Conservation (phyloP, 2,797 vertebrate genomes). For the Myotis findleyi region DNA sequence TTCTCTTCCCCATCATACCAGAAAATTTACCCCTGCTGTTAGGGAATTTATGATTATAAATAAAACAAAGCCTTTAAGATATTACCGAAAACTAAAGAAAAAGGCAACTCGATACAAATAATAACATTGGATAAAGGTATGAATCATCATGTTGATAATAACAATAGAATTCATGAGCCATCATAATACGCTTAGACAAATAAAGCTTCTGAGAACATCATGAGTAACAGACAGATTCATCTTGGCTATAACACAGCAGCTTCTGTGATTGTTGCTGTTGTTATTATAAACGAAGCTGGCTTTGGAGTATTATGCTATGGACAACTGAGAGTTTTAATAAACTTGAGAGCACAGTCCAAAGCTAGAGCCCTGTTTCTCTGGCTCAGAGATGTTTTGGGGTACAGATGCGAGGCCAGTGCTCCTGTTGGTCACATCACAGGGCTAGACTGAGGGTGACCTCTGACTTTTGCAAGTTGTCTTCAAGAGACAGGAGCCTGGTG, state of each 20-base stretch:
- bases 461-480: not conserved
- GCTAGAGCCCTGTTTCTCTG: not conserved
- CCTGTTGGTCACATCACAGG: not conserved
- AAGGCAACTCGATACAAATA: slow-evolving; percentile 60
- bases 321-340: not conserved
- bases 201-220: slow-evolving; percentile 55
- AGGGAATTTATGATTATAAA: slow-evolving; percentile 56
- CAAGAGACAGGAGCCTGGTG: not conserved
- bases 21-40: not conserved
- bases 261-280: slow-evolving; percentile 49
- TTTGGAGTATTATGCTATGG: slow-evolving; percentile 19
- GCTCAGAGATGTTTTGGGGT: not conserved
- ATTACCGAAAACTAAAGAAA: slow-evolving; percentile 56
- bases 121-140: slow-evolving; percentile 45
- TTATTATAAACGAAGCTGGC: slow-evolving; percentile 54
- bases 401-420: no score
- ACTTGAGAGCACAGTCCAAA: not conserved
- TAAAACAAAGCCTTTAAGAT: slow-evolving; percentile 57
- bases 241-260: slow-evolving; percentile 57
- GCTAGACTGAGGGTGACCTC: not conserved
- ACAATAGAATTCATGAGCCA: slow-evolving; percentile 40
- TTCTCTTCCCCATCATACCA: not conserved
- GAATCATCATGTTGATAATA: slow-evolving; percentile 50
- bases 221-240: slow-evolving; percentile 57
- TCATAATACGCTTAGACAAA: slow-evolving; percentile 33